Conservation (phyloP, 2,888 invertebrate species). For the Scaptomyza reducta region DNA sequence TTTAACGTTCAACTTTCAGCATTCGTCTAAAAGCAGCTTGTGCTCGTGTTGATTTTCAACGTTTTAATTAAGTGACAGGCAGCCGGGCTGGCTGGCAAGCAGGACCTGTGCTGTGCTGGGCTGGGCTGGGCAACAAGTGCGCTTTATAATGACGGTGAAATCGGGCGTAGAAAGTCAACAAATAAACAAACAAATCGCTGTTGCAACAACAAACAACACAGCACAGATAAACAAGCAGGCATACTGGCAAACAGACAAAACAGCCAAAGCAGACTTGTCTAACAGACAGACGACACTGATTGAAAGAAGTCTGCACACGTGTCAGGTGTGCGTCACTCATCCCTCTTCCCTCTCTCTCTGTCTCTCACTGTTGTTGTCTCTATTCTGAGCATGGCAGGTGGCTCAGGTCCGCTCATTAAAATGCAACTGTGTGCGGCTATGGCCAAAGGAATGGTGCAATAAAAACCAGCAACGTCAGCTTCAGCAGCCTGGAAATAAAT, state of each 20-base stretch:
- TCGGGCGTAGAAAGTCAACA: slow-evolving; percentile 64
- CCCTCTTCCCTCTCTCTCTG: neutral
- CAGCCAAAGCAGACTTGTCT: slow-evolving; percentile 17
- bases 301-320: slow-evolving; percentile 73
- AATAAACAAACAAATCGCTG: slow-evolving; percentile 73
- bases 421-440: slow-evolving; percentile 72
- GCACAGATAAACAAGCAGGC: slow-evolving; percentile 29
- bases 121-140: slow-evolving; percentile 47
- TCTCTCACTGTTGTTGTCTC: neutral
- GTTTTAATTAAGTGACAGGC: slow-evolving; percentile 77
- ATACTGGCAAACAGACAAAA: slow-evolving; percentile 27
- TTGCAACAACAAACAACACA: slow-evolving; percentile 39
- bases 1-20: slow-evolving; percentile 18
- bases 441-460: slow-evolving; percentile 73
- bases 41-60: slow-evolving; percentile 72
- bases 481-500: slow-evolving; percentile 62
- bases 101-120: neutral
- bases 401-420: slow-evolving; percentile 64
- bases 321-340: slow-evolving; percentile 43
- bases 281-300: slow-evolving; percentile 47
- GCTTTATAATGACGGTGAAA: slow-evolving; percentile 66
- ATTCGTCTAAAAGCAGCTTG: neutral
- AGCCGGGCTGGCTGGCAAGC: slow-evolving; percentile 8
- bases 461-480: slow-evolving; percentile 56
- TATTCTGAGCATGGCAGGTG: slow-evolving; percentile 8